Percentiles rank a stretch among this genome's conserved stretches.
phyloP scores from a whole-genome alignment of 2,113 vertebrate species.

The Dromiciops gliroides region DNA sequence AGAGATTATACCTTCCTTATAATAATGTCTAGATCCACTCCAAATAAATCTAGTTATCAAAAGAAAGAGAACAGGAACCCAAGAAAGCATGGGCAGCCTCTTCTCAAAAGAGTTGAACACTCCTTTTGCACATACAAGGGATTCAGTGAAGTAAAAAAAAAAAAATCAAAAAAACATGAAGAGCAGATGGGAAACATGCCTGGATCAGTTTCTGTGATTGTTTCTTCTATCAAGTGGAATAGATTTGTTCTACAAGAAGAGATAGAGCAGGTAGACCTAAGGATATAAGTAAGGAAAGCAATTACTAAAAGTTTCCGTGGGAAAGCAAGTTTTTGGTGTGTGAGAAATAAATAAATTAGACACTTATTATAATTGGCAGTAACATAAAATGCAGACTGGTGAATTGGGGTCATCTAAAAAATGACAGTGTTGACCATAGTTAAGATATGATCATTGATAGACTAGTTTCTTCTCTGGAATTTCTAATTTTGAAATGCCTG shows the following conservation, averaged over 20 bases:
- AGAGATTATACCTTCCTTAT: not conserved
- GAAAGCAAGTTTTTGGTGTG: not conserved
- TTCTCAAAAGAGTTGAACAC: not conserved
- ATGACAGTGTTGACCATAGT: not conserved
- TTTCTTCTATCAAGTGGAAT: not conserved
- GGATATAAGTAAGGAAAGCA: not conserved
- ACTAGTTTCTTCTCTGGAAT: not conserved
- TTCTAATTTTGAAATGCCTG: conserved; percentile 14
- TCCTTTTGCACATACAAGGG: conserved; percentile 23
- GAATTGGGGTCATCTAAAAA: not conserved
- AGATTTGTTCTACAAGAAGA: not conserved
- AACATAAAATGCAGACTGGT: conserved; percentile 1
- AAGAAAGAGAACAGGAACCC: not conserved
- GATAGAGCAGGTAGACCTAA: not conserved
- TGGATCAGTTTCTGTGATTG: not conserved
- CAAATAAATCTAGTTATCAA: not conserved
- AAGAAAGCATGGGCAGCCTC: not conserved
- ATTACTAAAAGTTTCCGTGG: not conserved
- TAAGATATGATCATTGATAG: not conserved
- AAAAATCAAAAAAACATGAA: conserved; percentile 37
- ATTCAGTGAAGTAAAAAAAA: not conserved
- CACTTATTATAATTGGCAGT: not conserved
- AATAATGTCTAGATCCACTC: not conserved
- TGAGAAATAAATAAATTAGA: not conserved
- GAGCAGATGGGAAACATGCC: not conserved